Conservation (phyloP, 92 coral and sea anemone genomes). For the Paramuricea clavata region DNA sequence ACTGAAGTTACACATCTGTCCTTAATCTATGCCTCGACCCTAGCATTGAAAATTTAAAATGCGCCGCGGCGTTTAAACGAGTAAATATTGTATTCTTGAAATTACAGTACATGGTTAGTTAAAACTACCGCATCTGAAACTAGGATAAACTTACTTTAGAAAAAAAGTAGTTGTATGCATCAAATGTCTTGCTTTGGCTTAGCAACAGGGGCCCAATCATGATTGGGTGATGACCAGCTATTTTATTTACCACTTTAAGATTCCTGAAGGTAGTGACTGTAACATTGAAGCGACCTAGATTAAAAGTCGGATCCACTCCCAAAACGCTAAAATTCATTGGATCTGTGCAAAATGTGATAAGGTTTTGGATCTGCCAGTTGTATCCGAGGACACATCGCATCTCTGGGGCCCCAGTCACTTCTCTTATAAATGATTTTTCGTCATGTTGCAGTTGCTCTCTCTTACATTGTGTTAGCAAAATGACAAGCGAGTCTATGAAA, state of each 20-base stretch:
- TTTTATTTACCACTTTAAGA: slow-evolving; percentile 38
- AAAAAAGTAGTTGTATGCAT: slow-evolving; percentile 57
- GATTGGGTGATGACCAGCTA: slow-evolving; percentile 55
- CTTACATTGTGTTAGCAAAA: background rate
- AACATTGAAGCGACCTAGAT: slow-evolving; percentile 39
- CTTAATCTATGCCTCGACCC: too few species aligned
- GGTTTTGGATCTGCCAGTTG: slow-evolving; percentile 56
- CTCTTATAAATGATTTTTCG: slow-evolving; percentile 40
- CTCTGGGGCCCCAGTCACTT: slow-evolving; percentile 71
- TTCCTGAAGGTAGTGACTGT: slow-evolving; percentile 48
- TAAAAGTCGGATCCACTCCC: slow-evolving; percentile 68
- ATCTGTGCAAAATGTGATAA: slow-evolving; percentile 60
- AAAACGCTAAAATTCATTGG: slow-evolving; percentile 45
- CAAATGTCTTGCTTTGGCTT: slow-evolving; percentile 57
- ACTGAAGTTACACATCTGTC: too few species aligned
- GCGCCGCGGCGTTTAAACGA: too few species aligned
- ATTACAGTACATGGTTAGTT: too few species aligned
- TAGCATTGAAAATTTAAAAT: too few species aligned
- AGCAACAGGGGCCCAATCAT: slow-evolving; percentile 23
- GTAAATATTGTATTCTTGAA: too few species aligned
- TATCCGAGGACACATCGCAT: slow-evolving; percentile 58
- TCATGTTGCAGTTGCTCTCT: background rate
- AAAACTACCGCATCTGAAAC: too few species aligned
- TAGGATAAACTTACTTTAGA: background rate
- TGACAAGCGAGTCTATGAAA: background rate